These are phyloP conservation scores for Haemorhous mexicanus DNA, from an alignment of 2,113 vertebrate species.

Conservation along the genomic window DNA sequence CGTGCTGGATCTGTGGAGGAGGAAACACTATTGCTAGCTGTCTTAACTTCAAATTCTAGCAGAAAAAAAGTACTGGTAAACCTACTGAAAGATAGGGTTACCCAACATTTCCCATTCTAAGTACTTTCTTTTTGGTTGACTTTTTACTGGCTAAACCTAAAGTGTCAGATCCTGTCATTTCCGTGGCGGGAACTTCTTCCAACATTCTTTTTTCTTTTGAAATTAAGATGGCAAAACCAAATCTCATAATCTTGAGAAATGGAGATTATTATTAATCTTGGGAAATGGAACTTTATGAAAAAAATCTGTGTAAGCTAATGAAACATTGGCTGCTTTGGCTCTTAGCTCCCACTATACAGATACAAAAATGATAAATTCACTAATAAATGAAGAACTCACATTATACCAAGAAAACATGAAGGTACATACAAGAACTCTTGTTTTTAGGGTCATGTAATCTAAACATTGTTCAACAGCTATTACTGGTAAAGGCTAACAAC, in stretches of 20 bases:
- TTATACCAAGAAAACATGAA: background rate
- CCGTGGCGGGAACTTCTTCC: background rate
- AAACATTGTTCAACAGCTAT: background rate
- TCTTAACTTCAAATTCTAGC: background rate
- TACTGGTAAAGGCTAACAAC: background rate
- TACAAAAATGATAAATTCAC: background rate
- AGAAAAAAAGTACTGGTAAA: background rate
- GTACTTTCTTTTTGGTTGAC: background rate
- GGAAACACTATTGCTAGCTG: background rate
- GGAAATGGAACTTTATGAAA: background rate
- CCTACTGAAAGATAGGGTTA: background rate
- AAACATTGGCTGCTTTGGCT: background rate
- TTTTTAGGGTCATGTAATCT: background rate
- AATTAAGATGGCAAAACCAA: background rate
- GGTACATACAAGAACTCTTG: background rate
- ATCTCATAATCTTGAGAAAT: background rate
- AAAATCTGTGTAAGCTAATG: rapidly evolving
- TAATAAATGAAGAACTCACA: background rate
- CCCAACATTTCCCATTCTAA: background rate
- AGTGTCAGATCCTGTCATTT: background rate
- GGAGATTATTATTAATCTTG: background rate
- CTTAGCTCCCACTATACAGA: background rate
- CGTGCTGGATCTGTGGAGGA: rapidly evolving
- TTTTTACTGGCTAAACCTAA: background rate
- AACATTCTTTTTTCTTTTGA: background rate